Evolutionary conservation across 2,888 invertebrate species (phyloP).

Genomic region (Drosophila incognita): DNA sequence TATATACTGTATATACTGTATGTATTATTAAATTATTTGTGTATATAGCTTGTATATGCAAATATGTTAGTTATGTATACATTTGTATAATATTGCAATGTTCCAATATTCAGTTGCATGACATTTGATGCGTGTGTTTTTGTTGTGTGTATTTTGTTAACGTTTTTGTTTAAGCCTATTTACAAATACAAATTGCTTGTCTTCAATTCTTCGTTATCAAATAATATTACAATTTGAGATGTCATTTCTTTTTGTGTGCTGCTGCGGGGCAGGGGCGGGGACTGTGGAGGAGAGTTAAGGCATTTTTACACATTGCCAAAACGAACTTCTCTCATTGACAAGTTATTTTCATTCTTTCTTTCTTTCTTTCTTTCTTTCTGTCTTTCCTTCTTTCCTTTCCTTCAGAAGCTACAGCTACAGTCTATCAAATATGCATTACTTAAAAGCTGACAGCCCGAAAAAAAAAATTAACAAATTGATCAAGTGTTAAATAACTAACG

Average conservation of each 20-base stretch:
- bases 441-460: slow-evolving; percentile 25
- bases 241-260: slow-evolving; percentile 67
- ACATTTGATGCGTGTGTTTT: slow-evolving; percentile 40
- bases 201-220: slow-evolving; percentile 54
- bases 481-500: not conserved
- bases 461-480: slow-evolving; percentile 7
- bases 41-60: slow-evolving; percentile 41
- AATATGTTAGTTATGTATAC: slow-evolving; percentile 57
- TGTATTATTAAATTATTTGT: slow-evolving; percentile 27
- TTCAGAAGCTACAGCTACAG: slow-evolving; percentile 43
- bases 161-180: slow-evolving; percentile 42
- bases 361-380: not conserved
- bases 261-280: not conserved
- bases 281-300: slow-evolving; percentile 24
- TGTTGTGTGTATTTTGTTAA: slow-evolving; percentile 6
- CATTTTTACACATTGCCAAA: slow-evolving; percentile 66
- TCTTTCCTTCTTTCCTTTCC: slow-evolving; percentile 1
- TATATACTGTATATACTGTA: slow-evolving; percentile 32
- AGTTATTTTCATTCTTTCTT: slow-evolving; percentile 15
- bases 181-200: slow-evolving; percentile 74
- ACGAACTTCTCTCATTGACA: slow-evolving; percentile 69
- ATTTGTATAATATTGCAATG: slow-evolving; percentile 76
- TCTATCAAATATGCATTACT: slow-evolving; percentile 44
- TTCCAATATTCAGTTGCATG: slow-evolving; percentile 66
- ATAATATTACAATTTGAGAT: slow-evolving; percentile 81